Evolutionary conservation across 1,140 invertebrate genomes (phyloP).

Genomic region (Sweltsa coloradensis): DNA sequence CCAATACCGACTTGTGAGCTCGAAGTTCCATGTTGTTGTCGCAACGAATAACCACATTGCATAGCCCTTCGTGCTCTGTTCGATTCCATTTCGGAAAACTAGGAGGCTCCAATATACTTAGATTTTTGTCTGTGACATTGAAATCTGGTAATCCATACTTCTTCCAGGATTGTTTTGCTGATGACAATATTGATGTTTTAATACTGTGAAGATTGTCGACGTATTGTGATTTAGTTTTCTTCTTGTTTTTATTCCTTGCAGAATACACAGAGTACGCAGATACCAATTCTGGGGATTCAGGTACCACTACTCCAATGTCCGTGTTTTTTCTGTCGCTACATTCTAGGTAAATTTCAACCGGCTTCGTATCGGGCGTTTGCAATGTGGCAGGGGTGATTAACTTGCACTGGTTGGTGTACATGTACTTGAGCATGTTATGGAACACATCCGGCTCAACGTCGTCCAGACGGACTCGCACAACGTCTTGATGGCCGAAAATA

Average conservation of each 20-base stretch:
- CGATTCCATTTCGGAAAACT: no score
- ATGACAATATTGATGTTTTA: no score
- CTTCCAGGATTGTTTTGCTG: no score
- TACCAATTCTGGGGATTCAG: no score
- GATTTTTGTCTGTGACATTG: no score
- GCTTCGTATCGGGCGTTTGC: no score
- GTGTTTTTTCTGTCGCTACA: constrained; percentile 13
- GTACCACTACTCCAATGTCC: no score
- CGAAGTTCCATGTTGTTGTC: constrained; percentile 41
- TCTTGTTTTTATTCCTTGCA: constrained; percentile 17
- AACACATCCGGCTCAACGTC: constrained; percentile 46
- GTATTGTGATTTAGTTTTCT: no score
- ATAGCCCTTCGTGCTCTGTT: constrained; percentile 31
- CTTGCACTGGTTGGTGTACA: constrained; percentile 54
- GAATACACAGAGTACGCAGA: constrained; percentile 40
- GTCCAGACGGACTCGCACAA: constrained; percentile 26
- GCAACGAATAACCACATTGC: constrained; percentile 44
- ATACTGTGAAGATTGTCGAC: no score
- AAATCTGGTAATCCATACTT: no score
- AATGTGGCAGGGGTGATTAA: constrained; percentile 36
- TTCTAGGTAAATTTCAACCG: constrained; percentile 1
- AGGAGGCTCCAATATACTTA: no score
- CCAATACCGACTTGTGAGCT: constrained; percentile 61
- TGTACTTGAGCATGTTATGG: constrained; percentile 45
- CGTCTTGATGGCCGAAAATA: constrained; percentile 1